phyloP scores from a whole-genome alignment of 64 coral and sea anemone genomes.

The Dendronephthya gigantea region DNA sequence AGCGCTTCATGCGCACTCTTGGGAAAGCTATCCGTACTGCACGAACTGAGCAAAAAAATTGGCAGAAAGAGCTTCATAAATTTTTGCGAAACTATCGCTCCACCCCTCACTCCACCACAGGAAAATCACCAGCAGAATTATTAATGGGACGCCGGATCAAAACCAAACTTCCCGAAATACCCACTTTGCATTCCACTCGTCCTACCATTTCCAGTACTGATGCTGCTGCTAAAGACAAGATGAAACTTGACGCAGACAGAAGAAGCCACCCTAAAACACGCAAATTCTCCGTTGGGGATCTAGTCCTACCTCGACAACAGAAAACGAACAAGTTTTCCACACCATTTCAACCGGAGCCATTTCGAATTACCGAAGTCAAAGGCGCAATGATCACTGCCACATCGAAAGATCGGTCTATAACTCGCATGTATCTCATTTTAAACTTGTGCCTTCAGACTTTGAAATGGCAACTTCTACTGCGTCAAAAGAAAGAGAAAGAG shows the following conservation, averaged over 20 bases:
- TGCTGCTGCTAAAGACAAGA: too few species aligned
- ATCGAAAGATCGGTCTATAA: not conserved
- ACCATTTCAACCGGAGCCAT: too few species aligned
- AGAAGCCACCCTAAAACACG: not conserved
- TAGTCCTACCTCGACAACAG: too few species aligned
- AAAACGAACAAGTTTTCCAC: too few species aligned
- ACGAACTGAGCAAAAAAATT: not conserved
- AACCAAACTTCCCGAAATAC: not conserved
- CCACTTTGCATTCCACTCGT: not conserved
- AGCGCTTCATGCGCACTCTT: not conserved
- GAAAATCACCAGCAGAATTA: too few species aligned
- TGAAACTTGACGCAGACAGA: not conserved
- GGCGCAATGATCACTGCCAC: too few species aligned
- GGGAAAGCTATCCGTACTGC: too few species aligned
- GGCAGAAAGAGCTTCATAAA: conserved; percentile 15
- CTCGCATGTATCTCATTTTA: not conserved
- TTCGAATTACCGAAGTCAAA: too few species aligned
- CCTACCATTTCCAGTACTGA: not conserved
- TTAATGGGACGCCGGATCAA: not conserved
- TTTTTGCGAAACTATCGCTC: conserved; percentile 28
- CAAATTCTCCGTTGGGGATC: not conserved
- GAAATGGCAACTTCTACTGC: not conserved
- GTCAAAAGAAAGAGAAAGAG: not conserved
- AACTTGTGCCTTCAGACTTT: not conserved
- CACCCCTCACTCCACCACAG: conserved; percentile 23